A percentile compares a stretch with the other conserved stretches of the same genome.
phyloP scores from a whole-genome alignment of 2,888 invertebrate genomes.

The Drosophila fulvimacula region DNA sequence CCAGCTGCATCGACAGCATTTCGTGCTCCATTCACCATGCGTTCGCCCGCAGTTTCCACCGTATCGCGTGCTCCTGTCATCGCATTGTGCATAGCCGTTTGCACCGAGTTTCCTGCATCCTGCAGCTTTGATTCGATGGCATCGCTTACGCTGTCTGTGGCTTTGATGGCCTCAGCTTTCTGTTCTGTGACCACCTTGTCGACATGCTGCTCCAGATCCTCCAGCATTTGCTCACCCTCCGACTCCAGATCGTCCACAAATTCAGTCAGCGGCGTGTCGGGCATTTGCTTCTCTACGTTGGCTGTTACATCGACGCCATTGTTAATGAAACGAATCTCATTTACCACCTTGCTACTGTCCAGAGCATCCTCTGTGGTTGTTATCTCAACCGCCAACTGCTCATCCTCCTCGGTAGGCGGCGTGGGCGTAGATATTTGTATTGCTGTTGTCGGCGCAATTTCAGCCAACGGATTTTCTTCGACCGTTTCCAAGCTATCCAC shows the following conservation, averaged over 20 bases:
- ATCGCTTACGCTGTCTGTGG: slow-evolving; percentile 31
- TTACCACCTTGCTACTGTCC: slow-evolving; percentile 78
- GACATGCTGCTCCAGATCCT: slow-evolving; percentile 54
- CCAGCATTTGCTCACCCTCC: slow-evolving; percentile 48
- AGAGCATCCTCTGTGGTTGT: slow-evolving; percentile 78
- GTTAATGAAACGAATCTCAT: slow-evolving; percentile 84
- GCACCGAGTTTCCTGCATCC: slow-evolving; percentile 57
- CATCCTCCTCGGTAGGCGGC: slow-evolving; percentile 82
- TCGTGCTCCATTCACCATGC: slow-evolving; percentile 57
- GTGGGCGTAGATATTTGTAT: slow-evolving; percentile 69
- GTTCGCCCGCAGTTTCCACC: slow-evolving; percentile 51
- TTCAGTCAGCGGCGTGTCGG: slow-evolving; percentile 55
- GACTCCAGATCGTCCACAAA: slow-evolving; percentile 62
- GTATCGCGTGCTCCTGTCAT: slow-evolving; percentile 56
- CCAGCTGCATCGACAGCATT: slow-evolving; percentile 66
- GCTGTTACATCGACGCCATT: slow-evolving; percentile 84
- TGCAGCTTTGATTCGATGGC: slow-evolving; percentile 47
- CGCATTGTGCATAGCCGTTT: slow-evolving; percentile 57
- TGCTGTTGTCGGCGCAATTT: slow-evolving; percentile 30
- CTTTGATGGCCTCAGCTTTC: slow-evolving; percentile 38
- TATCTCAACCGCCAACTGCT: slow-evolving; percentile 82
- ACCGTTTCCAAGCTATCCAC: slow-evolving; percentile 79
- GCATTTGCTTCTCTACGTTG: slow-evolving; percentile 75
- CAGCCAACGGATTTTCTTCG: slow-evolving; percentile 50
- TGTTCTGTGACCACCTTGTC: slow-evolving; percentile 53